Evolutionary conservation across 2,888 invertebrate species (phyloP).

Genomic region (Hirudinaria manillensis): DNA sequence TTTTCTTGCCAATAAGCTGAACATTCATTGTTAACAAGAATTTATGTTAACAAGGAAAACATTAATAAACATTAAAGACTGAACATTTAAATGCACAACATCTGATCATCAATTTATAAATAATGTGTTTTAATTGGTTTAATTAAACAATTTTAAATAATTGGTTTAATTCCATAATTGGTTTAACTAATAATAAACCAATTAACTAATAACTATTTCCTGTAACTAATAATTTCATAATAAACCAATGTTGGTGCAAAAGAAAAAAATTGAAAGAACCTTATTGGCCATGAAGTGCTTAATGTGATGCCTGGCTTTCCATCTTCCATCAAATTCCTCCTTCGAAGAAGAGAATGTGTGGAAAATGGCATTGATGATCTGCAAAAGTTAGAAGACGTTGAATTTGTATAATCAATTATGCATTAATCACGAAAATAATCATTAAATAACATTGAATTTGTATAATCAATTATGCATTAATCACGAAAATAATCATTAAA

Average conservation of each 20-base stretch:
- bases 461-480: not conserved
- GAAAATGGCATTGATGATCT: slow-evolving; percentile 67
- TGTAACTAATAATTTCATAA: too few species aligned
- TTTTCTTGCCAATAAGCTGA: slow-evolving; percentile 61
- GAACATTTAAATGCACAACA: too few species aligned
- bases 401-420: not conserved
- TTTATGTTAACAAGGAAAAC: not conserved
- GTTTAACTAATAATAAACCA: too few species aligned
- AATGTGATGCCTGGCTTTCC: slow-evolving; percentile 64
- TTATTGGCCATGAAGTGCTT: slow-evolving; percentile 52
- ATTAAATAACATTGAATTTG: not conserved
- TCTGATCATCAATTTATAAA: too few species aligned
- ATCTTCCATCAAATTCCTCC: slow-evolving; percentile 62
- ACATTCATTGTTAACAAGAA: not conserved
- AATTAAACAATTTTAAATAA: too few species aligned
- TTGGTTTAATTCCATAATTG: too few species aligned
- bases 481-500: not conserved
- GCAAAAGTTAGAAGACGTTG: slow-evolving; percentile 21
- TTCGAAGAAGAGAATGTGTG: slow-evolving; percentile 59
- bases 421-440: not conserved
- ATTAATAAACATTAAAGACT: too few species aligned
- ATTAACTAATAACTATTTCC: too few species aligned
- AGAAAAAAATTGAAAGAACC: slow-evolving; percentile 41
- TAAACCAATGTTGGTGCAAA: not conserved
- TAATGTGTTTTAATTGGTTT: not conserved